Percentiles rank a stretch among this genome's conserved stretches.
Conservation (phyloP, 2,888 invertebrate species). For the Epirrhoe tristata region DNA sequence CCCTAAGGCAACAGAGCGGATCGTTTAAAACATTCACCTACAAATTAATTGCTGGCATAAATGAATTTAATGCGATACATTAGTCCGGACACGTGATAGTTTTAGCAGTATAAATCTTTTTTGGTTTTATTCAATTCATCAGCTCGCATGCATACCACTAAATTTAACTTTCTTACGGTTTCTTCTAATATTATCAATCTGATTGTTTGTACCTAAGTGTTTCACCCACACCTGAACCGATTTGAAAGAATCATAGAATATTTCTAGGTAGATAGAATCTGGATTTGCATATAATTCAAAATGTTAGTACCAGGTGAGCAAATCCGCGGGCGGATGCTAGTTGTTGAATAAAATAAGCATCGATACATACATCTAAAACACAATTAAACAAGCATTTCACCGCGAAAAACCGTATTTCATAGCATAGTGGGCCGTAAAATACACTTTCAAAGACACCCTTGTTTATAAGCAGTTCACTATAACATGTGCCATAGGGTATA, state of each 20-base stretch:
- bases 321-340: no score
- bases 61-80: constrained; percentile 71
- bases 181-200: no score
- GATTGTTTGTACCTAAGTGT: no score
- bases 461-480: constrained; percentile 64
- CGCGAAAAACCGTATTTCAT: constrained; percentile 54
- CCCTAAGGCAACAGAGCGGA: constrained; percentile 51
- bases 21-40: constrained; percentile 64
- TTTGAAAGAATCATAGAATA: no score
- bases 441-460: constrained; percentile 64
- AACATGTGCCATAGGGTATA: constrained; percentile 72
- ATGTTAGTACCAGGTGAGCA: no score
- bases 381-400: constrained; percentile 31
- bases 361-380: constrained; percentile 20
- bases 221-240: no score
- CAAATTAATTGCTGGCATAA: constrained; percentile 74
- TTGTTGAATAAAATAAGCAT: constrained; percentile 12
- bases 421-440: constrained; percentile 56
- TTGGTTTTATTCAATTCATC: background rate
- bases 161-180: background rate
- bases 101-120: constrained; percentile 27
- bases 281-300: background rate
- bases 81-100: constrained; percentile 50
- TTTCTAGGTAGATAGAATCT: background rate
- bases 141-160: background rate